Conservation (phyloP, 2,888 invertebrate species). For the Empis stercorea region DNA sequence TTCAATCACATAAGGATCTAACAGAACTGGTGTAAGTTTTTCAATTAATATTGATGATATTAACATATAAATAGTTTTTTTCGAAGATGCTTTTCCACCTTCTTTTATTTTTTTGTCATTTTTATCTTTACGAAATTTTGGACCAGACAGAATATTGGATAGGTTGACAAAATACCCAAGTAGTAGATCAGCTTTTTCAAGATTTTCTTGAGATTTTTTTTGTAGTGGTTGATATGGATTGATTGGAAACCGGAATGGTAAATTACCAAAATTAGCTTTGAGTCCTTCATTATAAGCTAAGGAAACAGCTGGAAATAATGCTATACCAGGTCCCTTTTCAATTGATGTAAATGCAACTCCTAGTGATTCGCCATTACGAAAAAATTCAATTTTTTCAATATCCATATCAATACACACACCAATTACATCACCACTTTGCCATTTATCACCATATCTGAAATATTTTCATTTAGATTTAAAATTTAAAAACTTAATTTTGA, state of each 20-base stretch:
- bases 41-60: slow-evolving; percentile 43
- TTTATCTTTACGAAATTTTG: slow-evolving; percentile 18
- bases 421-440: slow-evolving; percentile 75
- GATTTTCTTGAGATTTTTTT: slow-evolving; percentile 29
- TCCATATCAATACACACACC: slow-evolving; percentile 64
- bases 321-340: slow-evolving; percentile 55
- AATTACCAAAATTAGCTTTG: slow-evolving; percentile 65
- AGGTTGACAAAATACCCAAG: slow-evolving; percentile 30
- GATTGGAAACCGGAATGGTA: slow-evolving; percentile 50
- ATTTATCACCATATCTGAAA: slow-evolving; percentile 56
- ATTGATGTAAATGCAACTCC: slow-evolving; percentile 62
- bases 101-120: slow-evolving; percentile 5
- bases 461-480: not conserved
- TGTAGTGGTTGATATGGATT: slow-evolving; percentile 57
- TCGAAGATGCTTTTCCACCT: slow-evolving; percentile 18
- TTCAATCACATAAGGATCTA: slow-evolving; percentile 56
- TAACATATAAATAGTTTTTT: slow-evolving; percentile 43
- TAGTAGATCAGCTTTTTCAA: slow-evolving; percentile 26
- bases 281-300: slow-evolving; percentile 63
- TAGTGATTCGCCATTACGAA: slow-evolving; percentile 61
- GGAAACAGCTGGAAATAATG: slow-evolving; percentile 71
- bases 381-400: slow-evolving; percentile 49
- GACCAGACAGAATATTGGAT: slow-evolving; percentile 25
- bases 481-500: not conserved
- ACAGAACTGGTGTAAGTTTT: slow-evolving; percentile 46